Conservation (phyloP, 2,888 invertebrate genomes). For the Heliconius ethilla region DNA sequence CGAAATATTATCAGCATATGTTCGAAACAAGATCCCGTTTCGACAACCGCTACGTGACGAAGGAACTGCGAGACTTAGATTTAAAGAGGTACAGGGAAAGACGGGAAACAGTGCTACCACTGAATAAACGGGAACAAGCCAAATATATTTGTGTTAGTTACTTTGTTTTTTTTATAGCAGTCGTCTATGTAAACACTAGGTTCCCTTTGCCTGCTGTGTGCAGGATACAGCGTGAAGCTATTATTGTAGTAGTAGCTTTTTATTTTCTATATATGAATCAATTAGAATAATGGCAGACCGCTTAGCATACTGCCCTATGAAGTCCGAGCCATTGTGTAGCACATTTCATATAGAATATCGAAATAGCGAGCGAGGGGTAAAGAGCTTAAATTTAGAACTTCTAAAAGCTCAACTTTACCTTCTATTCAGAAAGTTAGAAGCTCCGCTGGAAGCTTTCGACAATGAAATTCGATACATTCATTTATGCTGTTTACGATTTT, state of each 20-base stretch:
- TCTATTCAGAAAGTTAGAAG: constrained; percentile 13
- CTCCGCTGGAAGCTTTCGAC: constrained; percentile 18
- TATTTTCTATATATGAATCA: too few species aligned
- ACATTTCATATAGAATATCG: neutral
- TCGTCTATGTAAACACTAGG: too few species aligned
- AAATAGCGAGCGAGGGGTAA: neutral
- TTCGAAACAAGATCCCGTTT: constrained; percentile 86
- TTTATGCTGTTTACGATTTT: constrained; percentile 12
- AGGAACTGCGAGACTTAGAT: constrained; percentile 85
- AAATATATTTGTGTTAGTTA: constrained; percentile 83
- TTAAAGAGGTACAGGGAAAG: constrained; percentile 80
- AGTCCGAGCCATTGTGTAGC: neutral
- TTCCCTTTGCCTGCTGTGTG: too few species aligned
- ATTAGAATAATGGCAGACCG: neutral
- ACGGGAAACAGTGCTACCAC: constrained; percentile 85
- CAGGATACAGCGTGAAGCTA: too few species aligned
- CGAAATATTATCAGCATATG: constrained; percentile 86
- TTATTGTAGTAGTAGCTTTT: too few species aligned
- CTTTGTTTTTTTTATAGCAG: neutral
- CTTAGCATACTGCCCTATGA: neutral
- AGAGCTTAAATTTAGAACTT: constrained; percentile 17
- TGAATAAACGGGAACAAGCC: constrained; percentile 84
- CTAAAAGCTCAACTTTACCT: constrained; percentile 9
- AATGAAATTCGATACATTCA: constrained; percentile 20
- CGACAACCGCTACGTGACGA: constrained; percentile 87